phyloP scores from a whole-genome alignment of 2,113 vertebrate genomes.

The Mesoclemmys tuberculata region DNA sequence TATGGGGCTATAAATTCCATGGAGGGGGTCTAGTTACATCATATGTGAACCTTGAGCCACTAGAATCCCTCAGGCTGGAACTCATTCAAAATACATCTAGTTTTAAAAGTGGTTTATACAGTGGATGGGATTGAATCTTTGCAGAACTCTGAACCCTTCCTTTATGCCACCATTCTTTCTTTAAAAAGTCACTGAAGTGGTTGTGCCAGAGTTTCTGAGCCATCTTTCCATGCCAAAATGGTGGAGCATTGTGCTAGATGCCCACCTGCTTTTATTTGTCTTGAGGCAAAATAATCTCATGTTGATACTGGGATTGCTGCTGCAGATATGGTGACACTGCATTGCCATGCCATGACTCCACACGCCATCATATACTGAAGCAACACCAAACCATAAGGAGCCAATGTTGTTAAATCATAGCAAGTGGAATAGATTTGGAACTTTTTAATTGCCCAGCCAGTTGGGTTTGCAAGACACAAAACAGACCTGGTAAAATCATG shows the following conservation, averaged over 20 bases:
- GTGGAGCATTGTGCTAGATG: neutral
- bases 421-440: neutral
- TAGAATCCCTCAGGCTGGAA: neutral
- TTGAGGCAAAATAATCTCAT: neutral
- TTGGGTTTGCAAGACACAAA: neutral
- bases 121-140: neutral
- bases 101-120: neutral
- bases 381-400: neutral
- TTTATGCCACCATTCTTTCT: neutral
- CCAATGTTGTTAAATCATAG: neutral
- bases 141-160: neutral
- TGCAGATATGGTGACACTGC: neutral
- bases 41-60: fast-evolving
- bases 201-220: neutral
- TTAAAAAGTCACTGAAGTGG: neutral
- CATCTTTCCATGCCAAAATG: neutral
- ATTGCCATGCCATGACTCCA: neutral
- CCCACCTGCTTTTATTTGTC: neutral
- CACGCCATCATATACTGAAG: neutral
- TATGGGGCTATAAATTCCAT: conserved; percentile 13
- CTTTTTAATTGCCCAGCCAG: neutral
- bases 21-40: neutral
- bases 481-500: neutral
- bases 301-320: neutral
- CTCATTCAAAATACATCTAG: neutral